Percentiles rank a stretch among this genome's conserved stretches.
Evolutionary conservation across 2,888 invertebrate genomes (phyloP).

Genomic region (Miltochrista miniata): DNA sequence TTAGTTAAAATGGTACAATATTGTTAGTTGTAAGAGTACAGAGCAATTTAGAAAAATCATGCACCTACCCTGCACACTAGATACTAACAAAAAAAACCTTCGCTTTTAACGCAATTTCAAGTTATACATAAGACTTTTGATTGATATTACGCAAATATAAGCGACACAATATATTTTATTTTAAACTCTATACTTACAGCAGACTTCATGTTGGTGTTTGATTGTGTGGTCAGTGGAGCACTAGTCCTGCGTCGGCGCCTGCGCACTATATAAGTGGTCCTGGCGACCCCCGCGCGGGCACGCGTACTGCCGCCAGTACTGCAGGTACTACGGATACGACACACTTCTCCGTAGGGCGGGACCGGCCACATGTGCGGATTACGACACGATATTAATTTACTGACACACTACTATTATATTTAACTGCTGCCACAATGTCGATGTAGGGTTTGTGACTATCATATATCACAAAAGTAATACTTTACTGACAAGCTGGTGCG

Average conservation of each 20-base stretch:
- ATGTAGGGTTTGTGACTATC: no score
- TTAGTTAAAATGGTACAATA: no score
- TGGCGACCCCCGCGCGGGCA: conserved; percentile 14
- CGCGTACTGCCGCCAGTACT: no score
- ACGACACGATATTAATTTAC: conserved; percentile 1
- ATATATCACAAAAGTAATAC: no score
- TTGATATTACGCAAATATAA: no score
- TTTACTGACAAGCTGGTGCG: no score
- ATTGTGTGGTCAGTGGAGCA: conserved; percentile 36
- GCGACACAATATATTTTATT: neutral
- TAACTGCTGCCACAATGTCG: neutral
- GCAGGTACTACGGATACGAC: neutral
- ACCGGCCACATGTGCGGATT: neutral
- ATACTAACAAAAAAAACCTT: no score
- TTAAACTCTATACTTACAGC: conserved; percentile 58
- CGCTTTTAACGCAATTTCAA: no score
- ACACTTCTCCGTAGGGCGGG: neutral
- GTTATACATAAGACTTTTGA: neutral
- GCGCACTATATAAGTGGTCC: conserved; percentile 43
- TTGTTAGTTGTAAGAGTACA: no score
- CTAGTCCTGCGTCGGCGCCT: conserved; percentile 37
- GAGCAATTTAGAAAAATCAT: no score
- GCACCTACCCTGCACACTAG: no score
- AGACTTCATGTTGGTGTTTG: conserved; percentile 48
- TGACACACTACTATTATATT: neutral